Percentiles rank a stretch among this genome's conserved stretches.
These are phyloP conservation scores for Drosophila birchii DNA, from an alignment of 2,888 invertebrate species.

Conservation along the genomic window DNA sequence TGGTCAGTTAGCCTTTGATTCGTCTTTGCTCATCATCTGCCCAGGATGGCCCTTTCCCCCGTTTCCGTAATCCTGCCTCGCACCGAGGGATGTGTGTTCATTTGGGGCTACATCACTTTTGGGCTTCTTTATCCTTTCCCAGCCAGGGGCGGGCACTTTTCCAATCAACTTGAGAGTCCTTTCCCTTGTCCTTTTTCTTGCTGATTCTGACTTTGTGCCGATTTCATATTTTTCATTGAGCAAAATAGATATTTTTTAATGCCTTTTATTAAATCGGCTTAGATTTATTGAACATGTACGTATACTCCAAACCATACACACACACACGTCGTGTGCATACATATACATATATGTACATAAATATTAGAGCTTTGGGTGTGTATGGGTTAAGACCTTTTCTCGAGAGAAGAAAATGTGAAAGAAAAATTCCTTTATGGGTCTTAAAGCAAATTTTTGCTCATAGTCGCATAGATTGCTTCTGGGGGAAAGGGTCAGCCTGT, in stretches of 20 bases:
- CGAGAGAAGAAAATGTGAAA: slow-evolving; percentile 37
- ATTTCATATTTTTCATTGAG: slow-evolving; percentile 74
- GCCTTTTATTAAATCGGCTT: slow-evolving; percentile 81
- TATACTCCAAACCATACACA: slow-evolving; percentile 42
- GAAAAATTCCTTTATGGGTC: slow-evolving; percentile 63
- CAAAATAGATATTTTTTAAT: slow-evolving; percentile 77
- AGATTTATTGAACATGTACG: slow-evolving; percentile 67
- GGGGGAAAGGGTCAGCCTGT: background rate
- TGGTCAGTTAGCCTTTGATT: slow-evolving; percentile 55
- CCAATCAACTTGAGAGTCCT: slow-evolving; percentile 72
- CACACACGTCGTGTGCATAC: background rate
- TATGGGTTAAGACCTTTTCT: slow-evolving; percentile 57
- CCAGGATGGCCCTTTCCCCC: background rate
- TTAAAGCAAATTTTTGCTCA: slow-evolving; percentile 60
- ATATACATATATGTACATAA: slow-evolving; percentile 16
- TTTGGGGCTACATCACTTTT: slow-evolving; percentile 59
- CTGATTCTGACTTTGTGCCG: slow-evolving; percentile 70
- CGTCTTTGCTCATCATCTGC: slow-evolving; percentile 23
- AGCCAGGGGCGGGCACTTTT: slow-evolving; percentile 61
- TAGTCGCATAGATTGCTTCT: slow-evolving; percentile 53
- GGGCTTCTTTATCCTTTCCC: slow-evolving; percentile 50
- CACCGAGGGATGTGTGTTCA: slow-evolving; percentile 54
- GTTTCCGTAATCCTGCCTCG: slow-evolving; percentile 10
- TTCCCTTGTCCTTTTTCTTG: slow-evolving; percentile 51
- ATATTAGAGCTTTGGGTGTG: slow-evolving; percentile 5